phyloP scores from a whole-genome alignment of 2,888 invertebrate species.

The Cephus sareptanus region DNA sequence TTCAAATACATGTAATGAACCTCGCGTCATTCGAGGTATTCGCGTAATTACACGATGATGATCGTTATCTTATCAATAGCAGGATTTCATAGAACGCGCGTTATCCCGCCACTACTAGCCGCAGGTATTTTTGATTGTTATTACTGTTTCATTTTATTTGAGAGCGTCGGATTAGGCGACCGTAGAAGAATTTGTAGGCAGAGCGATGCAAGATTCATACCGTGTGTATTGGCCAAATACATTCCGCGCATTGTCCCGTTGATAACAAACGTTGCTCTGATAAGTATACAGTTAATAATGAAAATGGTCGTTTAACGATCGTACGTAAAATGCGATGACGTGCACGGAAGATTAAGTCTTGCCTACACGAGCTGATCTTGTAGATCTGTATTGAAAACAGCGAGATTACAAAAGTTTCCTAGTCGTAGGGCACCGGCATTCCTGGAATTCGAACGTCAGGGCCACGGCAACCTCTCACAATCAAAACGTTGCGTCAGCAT shows the following conservation, averaged over 20 bases:
- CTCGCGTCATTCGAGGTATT: neutral
- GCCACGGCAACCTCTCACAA: neutral
- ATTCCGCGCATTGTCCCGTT: neutral
- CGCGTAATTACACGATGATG: neutral
- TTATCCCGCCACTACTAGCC: neutral
- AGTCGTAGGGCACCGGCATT: neutral
- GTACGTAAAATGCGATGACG: neutral
- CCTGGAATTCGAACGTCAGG: neutral
- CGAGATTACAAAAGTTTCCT: neutral
- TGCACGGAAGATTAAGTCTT: neutral
- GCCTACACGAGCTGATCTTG: neutral
- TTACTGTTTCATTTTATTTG: neutral
- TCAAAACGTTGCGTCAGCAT: neutral
- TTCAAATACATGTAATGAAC: neutral
- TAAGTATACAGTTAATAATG: neutral
- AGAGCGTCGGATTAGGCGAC: neutral
- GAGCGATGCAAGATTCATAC: neutral
- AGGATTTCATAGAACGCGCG: neutral
- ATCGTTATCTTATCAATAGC: neutral
- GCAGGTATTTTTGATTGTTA: neutral
- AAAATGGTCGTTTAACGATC: neutral
- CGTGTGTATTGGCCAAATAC: too few species aligned
- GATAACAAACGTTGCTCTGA: neutral
- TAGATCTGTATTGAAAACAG: neutral
- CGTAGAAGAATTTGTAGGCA: neutral